Evolutionary conservation across 2,888 invertebrate genomes (phyloP), one percentile per base, ranked within the genome.

Genomic region (Tromatobia lineatoria): DNA sequence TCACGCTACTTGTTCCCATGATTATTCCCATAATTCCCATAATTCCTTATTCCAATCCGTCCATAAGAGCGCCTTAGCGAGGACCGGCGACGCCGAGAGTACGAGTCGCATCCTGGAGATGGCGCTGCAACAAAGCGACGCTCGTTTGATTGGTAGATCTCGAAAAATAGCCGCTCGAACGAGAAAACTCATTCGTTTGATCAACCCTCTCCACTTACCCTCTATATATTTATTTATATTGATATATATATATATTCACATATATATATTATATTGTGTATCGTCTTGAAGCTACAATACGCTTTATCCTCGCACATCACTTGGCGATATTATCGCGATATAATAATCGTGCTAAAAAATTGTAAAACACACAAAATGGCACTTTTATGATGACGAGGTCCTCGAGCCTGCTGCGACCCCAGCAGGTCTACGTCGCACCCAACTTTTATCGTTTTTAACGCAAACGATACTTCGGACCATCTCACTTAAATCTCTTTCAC

Each of bases 1-100:
- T 93, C 93, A 93, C 93, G 93, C 93, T 92, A 90, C 87, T 91
- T 80, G 61, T 77, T 47, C 90, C 90, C 45, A 80, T 69, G 34
- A 77, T 80, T 73, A 77, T 73, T 69, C 47, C 52, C 29, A 47
- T 85, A 85, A 90, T 86, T 87, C 87, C 82, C 75, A 86, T 79
- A 87, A n/a, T n/a, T n/a, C n/a, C n/a, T n/a, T 88, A 29, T 29
- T 29, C 87, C 67, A 67, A 86, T 84, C 85, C 85, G 82, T 80
- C 80, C 80, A 85, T 87, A 80, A 80, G 83, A 83, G 83, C 83
- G 83, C 80, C 80, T 80, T 76, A 74, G 74, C 61, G 78, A 74
- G 82, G 74, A 79, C 61, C 52, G 61, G 64, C 64, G 45, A 57
- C 82, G 64, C 67, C 70, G 59, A 54, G 71, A 61, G 42, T 61